Evolutionary conservation across 2,113 vertebrate species (phyloP), one percentile per base, ranked within the genome.

Genomic region (Nanorana parkeri): DNA sequence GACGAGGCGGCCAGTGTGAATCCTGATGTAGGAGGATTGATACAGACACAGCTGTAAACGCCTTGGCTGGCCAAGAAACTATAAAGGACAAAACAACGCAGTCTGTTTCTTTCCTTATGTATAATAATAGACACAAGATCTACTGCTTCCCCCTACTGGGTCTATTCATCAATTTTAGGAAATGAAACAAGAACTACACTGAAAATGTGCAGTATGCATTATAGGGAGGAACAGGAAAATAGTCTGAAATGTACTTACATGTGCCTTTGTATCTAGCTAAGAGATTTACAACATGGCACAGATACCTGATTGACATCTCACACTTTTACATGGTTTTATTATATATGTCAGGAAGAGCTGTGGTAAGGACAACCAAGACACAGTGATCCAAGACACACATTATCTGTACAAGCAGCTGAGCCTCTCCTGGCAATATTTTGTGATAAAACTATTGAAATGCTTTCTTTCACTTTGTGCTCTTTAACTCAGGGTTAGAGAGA

Each of bases 121-220:
- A 75, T 75, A 75, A 75, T 75, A 58, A 61, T 60, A 29, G 20
- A 41, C 55, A 58, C 28, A 58, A 74, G 32, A 75, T 75, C 55
- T 75, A 61, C 20, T 60, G 20, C 28, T 36, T 21, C 20, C 41
- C 20, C 72, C 60, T 75, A 60, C 58, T 60, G 29, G 55, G 36
- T 23, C 56, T 61, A 61, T 75, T 60, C 55, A 75, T 75, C 56
- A 75, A 16, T 41, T 13, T 61, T 36, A 5, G 29, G 72, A 75
- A 75, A 75, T 61, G 58, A 75, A 75, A 61, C 17, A 75, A 75
- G 55, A 75, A 60, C 60, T 28, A 8, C 29, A n/a, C 23, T 41
- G 55, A 0, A 75, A 60, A 73, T 73, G 28, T 74, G 71, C 28
- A 58, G 21, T 23, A 32, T 60, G 7, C 55, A 75, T 75, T 61